Evolutionary conservation across 1,140 invertebrate genomes (phyloP), one percentile per base, ranked within the genome.

Genomic region (Drosophila auraria): DNA sequence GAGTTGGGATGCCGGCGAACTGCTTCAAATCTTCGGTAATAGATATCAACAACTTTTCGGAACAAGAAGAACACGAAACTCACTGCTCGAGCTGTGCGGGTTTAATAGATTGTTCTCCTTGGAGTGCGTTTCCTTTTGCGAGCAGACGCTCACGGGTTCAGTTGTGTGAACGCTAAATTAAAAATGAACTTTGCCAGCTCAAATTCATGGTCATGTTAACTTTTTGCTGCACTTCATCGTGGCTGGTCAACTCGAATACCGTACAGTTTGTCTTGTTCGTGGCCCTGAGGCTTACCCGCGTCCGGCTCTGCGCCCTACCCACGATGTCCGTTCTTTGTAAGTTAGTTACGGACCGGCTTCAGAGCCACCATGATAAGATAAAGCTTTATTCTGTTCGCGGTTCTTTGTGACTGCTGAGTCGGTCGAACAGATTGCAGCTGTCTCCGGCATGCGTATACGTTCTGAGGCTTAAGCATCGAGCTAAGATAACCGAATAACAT

Each of bases 131-230:
- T 65, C 54, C 65, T 33, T 56, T 42, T 15, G 49, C 23, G 17
- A 23, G 14, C 36, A 14, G 36, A 38, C 36, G 36, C 12, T 38
- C 53, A 56, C 14, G 27, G 59, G 53, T 58, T 30, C 45, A 25
- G 27, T 20, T 63, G 57, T 78, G 51, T 45, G 64, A 63, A 51
- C 42, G 68, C 71, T 83, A 87, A 87, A 87, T 87, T 87, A 87
- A 87, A 87, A 87, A 87, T 83, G 83, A 87, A 87, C 83, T 87
- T 87, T 87, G 83, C 65, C 83, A 87, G 83, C 83, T 83, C 64
- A 66, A 87, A 87, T 87, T 87, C 83, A 87, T 87, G 83, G 83
- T 87, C 83, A 87, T 87, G 83, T 87, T 87, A 87, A 87, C 80
- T 87, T 87, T 80, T 87, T 87, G 76, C 82, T 70, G 77, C 81